Evolutionary conservation across 2,888 invertebrate species (phyloP).

Genomic region (Dicyrtoma fusca): DNA sequence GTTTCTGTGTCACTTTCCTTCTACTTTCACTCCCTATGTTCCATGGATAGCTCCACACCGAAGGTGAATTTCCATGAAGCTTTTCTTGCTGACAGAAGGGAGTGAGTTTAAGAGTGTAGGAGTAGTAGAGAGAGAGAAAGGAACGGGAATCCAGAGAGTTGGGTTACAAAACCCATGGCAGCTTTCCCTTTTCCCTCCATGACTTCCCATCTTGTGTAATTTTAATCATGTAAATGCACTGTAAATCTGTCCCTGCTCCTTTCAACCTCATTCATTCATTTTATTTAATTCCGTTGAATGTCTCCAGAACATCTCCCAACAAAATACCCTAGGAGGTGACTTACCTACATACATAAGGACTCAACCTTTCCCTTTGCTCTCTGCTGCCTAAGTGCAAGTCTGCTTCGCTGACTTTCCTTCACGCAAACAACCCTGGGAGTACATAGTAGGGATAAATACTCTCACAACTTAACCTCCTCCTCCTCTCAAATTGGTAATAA

Average conservation of each 20-base stretch:
- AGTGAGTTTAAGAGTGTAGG: neutral
- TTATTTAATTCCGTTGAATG: slow-evolving; percentile 41
- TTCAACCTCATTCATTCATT: slow-evolving; percentile 43
- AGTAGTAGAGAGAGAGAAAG: neutral
- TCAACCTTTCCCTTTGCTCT: too few species aligned
- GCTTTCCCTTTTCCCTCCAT: slow-evolving; percentile 21
- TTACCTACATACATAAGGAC: too few species aligned
- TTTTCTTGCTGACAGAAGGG: neutral
- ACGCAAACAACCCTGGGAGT: too few species aligned
- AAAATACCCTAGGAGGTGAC: too few species aligned
- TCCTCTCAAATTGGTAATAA: too few species aligned
- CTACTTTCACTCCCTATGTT: too few species aligned
- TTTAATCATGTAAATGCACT: slow-evolving; percentile 57
- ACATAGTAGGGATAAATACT: too few species aligned
- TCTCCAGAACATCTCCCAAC: slow-evolving; percentile 10
- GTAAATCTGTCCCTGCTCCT: slow-evolving; percentile 52
- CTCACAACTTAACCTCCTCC: too few species aligned
- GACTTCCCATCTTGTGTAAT: slow-evolving; percentile 42
- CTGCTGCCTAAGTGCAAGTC: too few species aligned
- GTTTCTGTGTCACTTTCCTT: too few species aligned
- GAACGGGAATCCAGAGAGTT: neutral
- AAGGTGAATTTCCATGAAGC: slow-evolving; percentile 5
- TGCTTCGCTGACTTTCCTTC: too few species aligned
- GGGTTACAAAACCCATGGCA: slow-evolving; percentile 3
- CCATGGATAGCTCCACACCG: too few species aligned